Evolutionary conservation across 2,888 invertebrate species (phyloP).

Genomic region (Theodoxus fluviatilis): DNA sequence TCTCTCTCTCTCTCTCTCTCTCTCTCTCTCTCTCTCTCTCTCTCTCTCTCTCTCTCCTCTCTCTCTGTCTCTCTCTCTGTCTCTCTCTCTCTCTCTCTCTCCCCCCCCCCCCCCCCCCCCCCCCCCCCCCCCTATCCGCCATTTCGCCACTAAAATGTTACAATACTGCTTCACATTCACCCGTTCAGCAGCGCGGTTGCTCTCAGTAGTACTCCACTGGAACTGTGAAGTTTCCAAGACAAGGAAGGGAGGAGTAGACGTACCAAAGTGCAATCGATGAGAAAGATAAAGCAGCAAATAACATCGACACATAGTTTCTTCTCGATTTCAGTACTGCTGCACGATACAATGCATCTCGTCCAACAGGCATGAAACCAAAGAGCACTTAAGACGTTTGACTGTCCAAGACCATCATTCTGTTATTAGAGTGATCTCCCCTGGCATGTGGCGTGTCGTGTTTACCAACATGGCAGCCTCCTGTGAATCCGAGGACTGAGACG

Average conservation of each 20-base stretch:
- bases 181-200: too few species aligned
- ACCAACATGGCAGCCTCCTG: constrained; percentile 40
- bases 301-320: too few species aligned
- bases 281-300: too few species aligned
- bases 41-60: constrained; percentile 11
- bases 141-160: too few species aligned
- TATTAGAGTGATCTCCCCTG: constrained; percentile 33
- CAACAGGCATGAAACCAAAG: background rate
- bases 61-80: constrained; percentile 7
- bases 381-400: background rate
- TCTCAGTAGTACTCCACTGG: too few species aligned
- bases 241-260: too few species aligned
- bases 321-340: too few species aligned
- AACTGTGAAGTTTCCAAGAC: too few species aligned
- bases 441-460: constrained; percentile 31
- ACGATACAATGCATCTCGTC: too few species aligned
- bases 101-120: background rate
- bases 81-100: background rate
- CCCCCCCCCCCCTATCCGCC: background rate
- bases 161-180: too few species aligned
- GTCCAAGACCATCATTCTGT: background rate
- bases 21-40: constrained; percentile 22
- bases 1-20: background rate
- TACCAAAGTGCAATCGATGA: too few species aligned
- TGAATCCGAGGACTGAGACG: constrained; percentile 20